A percentile compares a stretch with the other conserved stretches of the same genome.
Conservation (phyloP, 1,140 invertebrate genomes). For the Geopemphigus sp. region DNA sequence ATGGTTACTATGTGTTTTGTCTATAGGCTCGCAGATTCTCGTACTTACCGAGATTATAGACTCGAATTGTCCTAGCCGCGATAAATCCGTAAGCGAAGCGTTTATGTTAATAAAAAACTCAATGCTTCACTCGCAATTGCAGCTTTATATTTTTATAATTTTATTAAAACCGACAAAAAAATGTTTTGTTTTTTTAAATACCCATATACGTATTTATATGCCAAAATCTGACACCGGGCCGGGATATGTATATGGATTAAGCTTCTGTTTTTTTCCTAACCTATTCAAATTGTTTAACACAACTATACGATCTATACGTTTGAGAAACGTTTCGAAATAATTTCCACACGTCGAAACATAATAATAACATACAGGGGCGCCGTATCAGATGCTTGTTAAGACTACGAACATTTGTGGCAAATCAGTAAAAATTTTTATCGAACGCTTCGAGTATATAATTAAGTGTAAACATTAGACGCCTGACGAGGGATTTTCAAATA, state of each 20-base stretch:
- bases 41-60: slow-evolving; percentile 54
- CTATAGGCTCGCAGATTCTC: slow-evolving; percentile 54
- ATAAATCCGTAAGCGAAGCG: slow-evolving; percentile 52
- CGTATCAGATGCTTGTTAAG: no score
- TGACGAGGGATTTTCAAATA: no score
- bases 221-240: neutral
- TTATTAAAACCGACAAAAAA: neutral
- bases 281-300: no score
- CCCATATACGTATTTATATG: neutral
- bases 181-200: no score
- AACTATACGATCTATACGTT: no score
- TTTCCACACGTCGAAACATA: neutral
- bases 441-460: no score
- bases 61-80: slow-evolving; percentile 54
- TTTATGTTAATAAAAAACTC: neutral
- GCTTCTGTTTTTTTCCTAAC: no score
- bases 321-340: no score
- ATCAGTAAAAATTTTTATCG: no score
- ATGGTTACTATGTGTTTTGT: slow-evolving; percentile 41
- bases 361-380: neutral
- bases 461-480: no score
- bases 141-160: neutral
- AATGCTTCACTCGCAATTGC: slow-evolving; percentile 44
- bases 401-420: no score
- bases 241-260: neutral